Conservation (phyloP, 2,113 vertebrate genomes). For the Phaethornis superciliosus region DNA sequence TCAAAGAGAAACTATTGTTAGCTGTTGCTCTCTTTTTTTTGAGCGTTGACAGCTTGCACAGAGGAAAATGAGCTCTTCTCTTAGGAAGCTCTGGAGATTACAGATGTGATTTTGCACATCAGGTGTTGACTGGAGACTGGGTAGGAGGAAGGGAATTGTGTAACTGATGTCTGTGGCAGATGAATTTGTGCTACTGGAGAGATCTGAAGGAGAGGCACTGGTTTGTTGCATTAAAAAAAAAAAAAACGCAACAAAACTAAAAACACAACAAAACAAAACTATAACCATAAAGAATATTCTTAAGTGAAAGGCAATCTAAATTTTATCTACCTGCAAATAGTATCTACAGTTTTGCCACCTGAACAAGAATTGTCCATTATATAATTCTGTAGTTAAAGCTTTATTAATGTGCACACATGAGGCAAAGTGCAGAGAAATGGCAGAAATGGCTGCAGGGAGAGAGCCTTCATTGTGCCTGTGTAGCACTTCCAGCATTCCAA, state of each 20-base stretch:
- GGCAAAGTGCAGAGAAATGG: background rate
- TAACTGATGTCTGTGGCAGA: conserved; percentile 66
- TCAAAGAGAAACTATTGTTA: conserved; percentile 33
- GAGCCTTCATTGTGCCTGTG: conserved; percentile 27
- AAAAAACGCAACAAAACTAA: background rate
- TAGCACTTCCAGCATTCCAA: conserved; percentile 19
- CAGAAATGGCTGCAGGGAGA: conserved; percentile 5
- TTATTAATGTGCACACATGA: background rate
- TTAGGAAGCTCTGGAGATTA: conserved; percentile 53
- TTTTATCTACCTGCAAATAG: background rate
- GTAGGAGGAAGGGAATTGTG: conserved; percentile 57
- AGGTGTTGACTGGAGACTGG: conserved; percentile 39
- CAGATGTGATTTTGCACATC: conserved; percentile 49
- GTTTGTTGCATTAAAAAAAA: background rate
- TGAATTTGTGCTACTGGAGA: conserved; percentile 19
- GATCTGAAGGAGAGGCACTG: background rate
- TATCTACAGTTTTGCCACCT: background rate
- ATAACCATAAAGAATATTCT: background rate
- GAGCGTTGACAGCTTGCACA: conserved; percentile 33
- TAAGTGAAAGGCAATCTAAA: background rate
- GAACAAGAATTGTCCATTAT: background rate
- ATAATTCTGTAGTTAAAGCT: background rate
- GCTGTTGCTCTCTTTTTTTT: conserved; percentile 21
- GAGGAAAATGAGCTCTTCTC: conserved; percentile 27
- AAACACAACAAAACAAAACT: no score